A percentile compares a stretch with the other conserved stretches of the same genome.
Evolutionary conservation across 1,140 invertebrate genomes (phyloP).

Genomic region (Bombus soroeensis): DNA sequence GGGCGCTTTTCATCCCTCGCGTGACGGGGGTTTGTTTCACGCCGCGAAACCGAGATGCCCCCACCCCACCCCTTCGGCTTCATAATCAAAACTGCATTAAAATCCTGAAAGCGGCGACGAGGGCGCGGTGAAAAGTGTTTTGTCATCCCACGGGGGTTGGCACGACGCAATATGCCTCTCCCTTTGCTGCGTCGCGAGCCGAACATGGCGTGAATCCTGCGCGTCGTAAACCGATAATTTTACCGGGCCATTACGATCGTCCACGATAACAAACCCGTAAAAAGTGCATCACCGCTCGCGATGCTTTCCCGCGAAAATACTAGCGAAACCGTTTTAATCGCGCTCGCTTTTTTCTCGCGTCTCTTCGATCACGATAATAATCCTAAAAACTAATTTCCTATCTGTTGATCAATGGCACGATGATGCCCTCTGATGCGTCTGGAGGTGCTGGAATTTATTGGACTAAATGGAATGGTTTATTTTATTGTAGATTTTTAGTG

Average conservation of each 20-base stretch:
- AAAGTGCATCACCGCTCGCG: constrained; percentile 8
- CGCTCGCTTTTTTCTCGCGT: neutral
- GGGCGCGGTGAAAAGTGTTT: constrained; percentile 70
- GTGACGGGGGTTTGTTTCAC: constrained; percentile 50
- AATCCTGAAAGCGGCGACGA: constrained; percentile 67
- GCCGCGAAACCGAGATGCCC: constrained; percentile 35
- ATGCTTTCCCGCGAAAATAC: constrained; percentile 17
- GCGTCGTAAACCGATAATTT: constrained; percentile 44
- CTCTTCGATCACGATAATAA: neutral
- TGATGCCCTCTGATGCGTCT: too few species aligned
- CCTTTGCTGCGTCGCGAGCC: neutral
- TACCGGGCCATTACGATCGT: constrained; percentile 40
- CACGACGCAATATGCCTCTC: constrained; percentile 66
- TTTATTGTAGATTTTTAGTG: too few species aligned
- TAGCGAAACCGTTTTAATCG: constrained; percentile 24
- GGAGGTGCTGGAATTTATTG: too few species aligned
- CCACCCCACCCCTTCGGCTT: neutral
- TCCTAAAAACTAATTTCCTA: neutral
- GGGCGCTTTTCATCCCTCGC: constrained; percentile 18
- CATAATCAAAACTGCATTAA: constrained; percentile 75
- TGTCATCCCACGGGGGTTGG: constrained; percentile 64
- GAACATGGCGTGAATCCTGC: neutral
- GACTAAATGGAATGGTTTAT: too few species aligned
- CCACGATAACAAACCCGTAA: constrained; percentile 32
- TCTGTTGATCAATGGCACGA: too few species aligned